Base-by-base conservation (phyloP, 2,888 invertebrate species). In the Morpho helenor region DNA sequence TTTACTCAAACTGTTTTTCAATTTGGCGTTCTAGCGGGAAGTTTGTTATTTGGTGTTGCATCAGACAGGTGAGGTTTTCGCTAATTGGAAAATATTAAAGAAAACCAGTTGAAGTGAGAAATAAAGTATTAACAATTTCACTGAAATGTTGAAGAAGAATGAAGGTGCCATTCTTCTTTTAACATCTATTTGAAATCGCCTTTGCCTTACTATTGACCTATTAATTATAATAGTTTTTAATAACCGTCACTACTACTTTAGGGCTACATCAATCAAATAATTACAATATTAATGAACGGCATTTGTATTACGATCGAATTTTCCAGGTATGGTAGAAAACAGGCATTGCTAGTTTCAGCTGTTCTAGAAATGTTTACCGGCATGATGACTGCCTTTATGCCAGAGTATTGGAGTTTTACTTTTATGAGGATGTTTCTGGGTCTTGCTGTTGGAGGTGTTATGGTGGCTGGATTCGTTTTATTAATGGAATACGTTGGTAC, bases 381-480 rank as follows among this genome's bases (percentile, higher is more conserved):
- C 41, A 84, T 94, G 5, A 89, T 92, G 16, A 92, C 94, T 47
- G 94, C 95, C 0, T 87, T 94, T 64, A 91, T 94, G 2, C 94
- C 95, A 1, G 93, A 93, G 64, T 89, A 70, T 67, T 90, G 90
- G 89, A 81, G 82, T 69, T 95, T 96, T 73, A 91, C 95, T 31
- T 62, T 94, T 0, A 82, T 94, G 52, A 72, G 96, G 71, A 94
- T 95, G 76, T 70, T 95, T 23, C 91, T 94, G 41, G 96, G 95
- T 0, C 80, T 94, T 53, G 93, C 95, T n/a, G 94, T 95, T 2
- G 96, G 96, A 43, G 96, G 96, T 16, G 93, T 95, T 0, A 93
- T 95, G 94, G 93, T 95, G 10, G 70, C 85, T 10, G 78, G 84
- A 16, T 89, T 85, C 66, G 89, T 90, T 3, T 82, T 94, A 7